These are phyloP conservation scores for Brachylomia viminalis DNA, from an alignment of 2,888 invertebrate species.

Conservation along the genomic window DNA sequence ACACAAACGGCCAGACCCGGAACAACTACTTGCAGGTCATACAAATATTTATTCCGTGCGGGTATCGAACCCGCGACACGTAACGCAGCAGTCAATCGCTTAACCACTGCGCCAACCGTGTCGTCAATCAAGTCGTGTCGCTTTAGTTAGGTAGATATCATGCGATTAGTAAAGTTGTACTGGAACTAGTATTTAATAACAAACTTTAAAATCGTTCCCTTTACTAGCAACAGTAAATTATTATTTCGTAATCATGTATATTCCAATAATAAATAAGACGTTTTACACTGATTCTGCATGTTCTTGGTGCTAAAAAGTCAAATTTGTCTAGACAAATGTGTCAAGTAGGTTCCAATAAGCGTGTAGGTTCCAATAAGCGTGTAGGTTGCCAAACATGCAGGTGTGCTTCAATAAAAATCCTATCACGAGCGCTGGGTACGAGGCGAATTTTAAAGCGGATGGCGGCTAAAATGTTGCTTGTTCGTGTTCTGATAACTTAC, in stretches of 20 bases:
- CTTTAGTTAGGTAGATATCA: conserved; percentile 24
- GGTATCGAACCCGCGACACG: too few species aligned
- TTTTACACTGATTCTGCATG: conserved; percentile 57
- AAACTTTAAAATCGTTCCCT: conserved; percentile 46
- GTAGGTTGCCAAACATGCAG: conserved; percentile 58
- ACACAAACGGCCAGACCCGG: too few species aligned
- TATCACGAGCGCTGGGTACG: conserved; percentile 66
- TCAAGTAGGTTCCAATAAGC: conserved; percentile 41
- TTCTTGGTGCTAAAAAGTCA: conserved; percentile 58
- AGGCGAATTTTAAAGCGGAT: conserved; percentile 55
- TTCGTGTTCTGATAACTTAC: not conserved
- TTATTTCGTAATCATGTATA: conserved; percentile 53
- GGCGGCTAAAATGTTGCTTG: conserved; percentile 65
- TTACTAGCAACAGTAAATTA: conserved; percentile 48
- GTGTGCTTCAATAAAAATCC: conserved; percentile 71
- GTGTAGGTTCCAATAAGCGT: conserved; percentile 46
- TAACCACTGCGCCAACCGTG: too few species aligned
- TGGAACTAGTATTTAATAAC: conserved; percentile 45
- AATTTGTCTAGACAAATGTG: conserved; percentile 64
- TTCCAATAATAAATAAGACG: conserved; percentile 48
- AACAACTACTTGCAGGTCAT: too few species aligned
- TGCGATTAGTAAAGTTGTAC: conserved; percentile 36
- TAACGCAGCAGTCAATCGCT: too few species aligned
- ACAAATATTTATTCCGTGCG: too few species aligned
- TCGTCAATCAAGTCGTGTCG: too few species aligned